Percentiles rank a stretch among this genome's conserved stretches.
These are phyloP conservation scores for Passer montanus DNA, from an alignment of 2,113 vertebrate genomes.

Conservation along the genomic window DNA sequence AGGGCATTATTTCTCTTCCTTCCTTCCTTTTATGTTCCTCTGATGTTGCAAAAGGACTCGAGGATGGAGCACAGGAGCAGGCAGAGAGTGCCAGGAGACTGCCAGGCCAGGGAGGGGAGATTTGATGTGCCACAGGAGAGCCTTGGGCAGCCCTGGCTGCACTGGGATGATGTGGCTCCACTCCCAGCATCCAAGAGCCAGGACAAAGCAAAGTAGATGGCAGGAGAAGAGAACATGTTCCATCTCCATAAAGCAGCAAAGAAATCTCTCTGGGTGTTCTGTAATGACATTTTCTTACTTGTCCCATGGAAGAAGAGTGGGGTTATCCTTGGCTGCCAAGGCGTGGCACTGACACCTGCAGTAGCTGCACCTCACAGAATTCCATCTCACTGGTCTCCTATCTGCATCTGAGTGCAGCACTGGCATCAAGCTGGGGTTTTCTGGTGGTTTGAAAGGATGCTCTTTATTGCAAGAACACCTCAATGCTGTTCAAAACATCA, in stretches of 20 bases:
- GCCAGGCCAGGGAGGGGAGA: accelerated
- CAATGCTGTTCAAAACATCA: accelerated
- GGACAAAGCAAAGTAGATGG: neutral
- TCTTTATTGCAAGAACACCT: neutral
- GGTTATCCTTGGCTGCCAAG: neutral
- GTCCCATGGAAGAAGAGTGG: neutral
- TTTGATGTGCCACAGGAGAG: neutral
- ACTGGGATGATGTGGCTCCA: neutral
- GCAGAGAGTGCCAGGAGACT: neutral
- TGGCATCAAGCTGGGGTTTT: neutral
- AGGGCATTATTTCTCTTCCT: neutral
- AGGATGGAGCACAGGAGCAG: neutral
- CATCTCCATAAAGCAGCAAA: neutral
- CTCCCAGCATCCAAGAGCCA: neutral
- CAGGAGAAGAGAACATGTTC: neutral
- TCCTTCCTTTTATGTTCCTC: neutral
- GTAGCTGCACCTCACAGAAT: neutral
- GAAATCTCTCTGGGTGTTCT: neutral
- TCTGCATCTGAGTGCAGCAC: accelerated
- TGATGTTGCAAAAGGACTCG: neutral
- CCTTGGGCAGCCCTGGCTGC: neutral
- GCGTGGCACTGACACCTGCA: neutral
- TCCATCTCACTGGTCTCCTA: neutral
- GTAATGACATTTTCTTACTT: neutral
- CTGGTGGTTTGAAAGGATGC: neutral